Evolutionary conservation across 2,888 invertebrate species (phyloP), one percentile per base, ranked within the genome.

Genomic region (Margaritifera margaritifera): DNA sequence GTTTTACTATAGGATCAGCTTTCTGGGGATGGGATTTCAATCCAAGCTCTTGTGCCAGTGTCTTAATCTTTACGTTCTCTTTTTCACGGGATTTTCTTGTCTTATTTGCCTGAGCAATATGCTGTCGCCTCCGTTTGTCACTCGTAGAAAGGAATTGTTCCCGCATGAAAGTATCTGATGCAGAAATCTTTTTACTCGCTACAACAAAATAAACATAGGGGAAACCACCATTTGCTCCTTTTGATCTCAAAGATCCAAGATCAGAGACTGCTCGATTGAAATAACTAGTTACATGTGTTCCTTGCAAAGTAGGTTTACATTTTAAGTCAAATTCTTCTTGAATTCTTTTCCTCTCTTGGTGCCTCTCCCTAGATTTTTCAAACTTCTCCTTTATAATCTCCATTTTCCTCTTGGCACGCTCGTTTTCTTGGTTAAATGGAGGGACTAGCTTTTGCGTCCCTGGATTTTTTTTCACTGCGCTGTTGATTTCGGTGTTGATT

Each of bases 151-250:
- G 69, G 11, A 56, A 68, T 22, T 42, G 57, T 50, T 67, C 71
- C 20, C 55, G 50, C 50, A 25, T 51, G 15, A 68, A 64, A 15
- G 63, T 60, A 20, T 22, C 57, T 18, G 71, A 64, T 20, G 72
- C 63, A 15, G 61, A 66, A 20, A 61, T n/a, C 27, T 60, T 69
- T 19, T 78, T 71, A 6, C 71, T 72, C n/a, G 79, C 70, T 19
- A 81, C 79, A 24, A 81, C 81, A 72, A 78, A 81, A 62, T 81
- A 81, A 25, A 79, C 75, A 62, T 77, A 81, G 1, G 79, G 74
- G 19, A 64, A 58, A 24, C 72, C 74, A 15, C 68, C 62, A 18
- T 24, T 31, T 15, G 54, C 66, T 31, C 62, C 63, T 11, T 59
- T 58, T 31, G 51, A 60, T 19, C 60, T 71, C n/a, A 50, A 24